Conservation (phyloP, 2,888 invertebrate species). For the Tetranychus truncatus region DNA sequence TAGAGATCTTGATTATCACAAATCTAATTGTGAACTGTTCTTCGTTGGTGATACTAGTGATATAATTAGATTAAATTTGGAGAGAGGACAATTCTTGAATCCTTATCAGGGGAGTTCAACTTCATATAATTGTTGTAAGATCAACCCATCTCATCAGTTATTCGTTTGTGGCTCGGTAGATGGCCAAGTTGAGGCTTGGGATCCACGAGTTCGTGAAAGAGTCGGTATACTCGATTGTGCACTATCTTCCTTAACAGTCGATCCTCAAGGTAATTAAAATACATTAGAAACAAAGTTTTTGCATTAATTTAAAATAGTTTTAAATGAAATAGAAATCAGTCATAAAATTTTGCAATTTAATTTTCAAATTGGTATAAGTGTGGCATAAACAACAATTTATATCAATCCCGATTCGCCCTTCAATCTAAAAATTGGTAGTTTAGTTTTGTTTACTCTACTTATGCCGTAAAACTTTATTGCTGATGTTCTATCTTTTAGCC, state of each 20-base stretch:
- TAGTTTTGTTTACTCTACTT: too few species aligned
- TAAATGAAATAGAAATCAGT: background rate
- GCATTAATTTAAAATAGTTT: too few species aligned
- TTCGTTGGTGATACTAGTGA: constrained; percentile 67
- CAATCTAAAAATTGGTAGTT: background rate
- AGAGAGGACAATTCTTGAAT: constrained; percentile 79
- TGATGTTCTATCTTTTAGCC: background rate
- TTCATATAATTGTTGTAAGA: constrained; percentile 53
- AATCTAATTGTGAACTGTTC: constrained; percentile 72
- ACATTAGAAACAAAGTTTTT: too few species aligned
- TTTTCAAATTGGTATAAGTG: too few species aligned
- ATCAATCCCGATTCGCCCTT: too few species aligned
- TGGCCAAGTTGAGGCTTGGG: constrained; percentile 90
- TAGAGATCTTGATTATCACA: constrained; percentile 75
- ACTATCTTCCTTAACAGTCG: constrained; percentile 41
- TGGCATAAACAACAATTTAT: too few species aligned
- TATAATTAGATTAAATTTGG: constrained; percentile 81
- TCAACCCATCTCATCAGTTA: constrained; percentile 73
- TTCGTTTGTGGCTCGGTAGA: constrained; percentile 68
- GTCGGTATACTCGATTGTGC: constrained; percentile 72
- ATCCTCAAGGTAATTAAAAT: constrained; percentile 30
- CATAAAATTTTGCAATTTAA: constrained; percentile 2
- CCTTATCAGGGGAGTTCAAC: constrained; percentile 55
- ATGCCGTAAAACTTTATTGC: constrained; percentile 11
- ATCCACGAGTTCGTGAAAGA: constrained; percentile 57